Base-by-base conservation (phyloP, 2,797 vertebrate species). In the Passerculus sandwichensis region DNA sequence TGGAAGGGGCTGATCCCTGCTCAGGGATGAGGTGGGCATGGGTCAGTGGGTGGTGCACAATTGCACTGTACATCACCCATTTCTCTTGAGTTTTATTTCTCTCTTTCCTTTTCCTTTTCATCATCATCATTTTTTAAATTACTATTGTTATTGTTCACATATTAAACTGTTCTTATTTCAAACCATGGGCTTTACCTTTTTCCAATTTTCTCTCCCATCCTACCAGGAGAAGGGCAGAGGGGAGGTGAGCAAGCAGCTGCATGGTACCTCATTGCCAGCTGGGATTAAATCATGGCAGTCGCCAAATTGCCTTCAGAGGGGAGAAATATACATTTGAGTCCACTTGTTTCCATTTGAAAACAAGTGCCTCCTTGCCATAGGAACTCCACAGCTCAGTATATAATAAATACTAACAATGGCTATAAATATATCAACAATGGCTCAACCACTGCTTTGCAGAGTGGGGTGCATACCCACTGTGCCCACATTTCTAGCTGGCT, bases 171-270 rank as follows among this genome's bases (percentile, higher is more conserved):
- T 47, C 22, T 23, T 47, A 47, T 13, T 47, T 47, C 45, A 23
- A 47, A 47, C 45, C 45, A 47, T 47, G 45, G 45, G 45, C 45
- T 47, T 47, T 47, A 47, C 22, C 45, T 47, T 47, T 23, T 47
- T 23, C 21, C 6, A 1, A 0, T 77, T 45, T 70, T 62, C 6
- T 45, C 25, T 47, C 29, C 6, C 3, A 77, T 65, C 29, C 22
- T 34, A 72, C 25, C 8, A 34, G 30, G n/a, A 72, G 15, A 6
- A 71, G 25, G 13, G n/a, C 25, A 42, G 45, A 34, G 13, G 25
- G n/a, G 13, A 4, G 40, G 8, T 32, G 30, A 40, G 6, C 0
- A 0, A 47, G 21, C n/a, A 77, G 30, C 38, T 65, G n/a, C 0
- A 0, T 30, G n/a, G 45, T 34, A 27, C 45, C 59, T 71, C 22